phyloP scores from a whole-genome alignment of 2,888 invertebrate species.

The Meghimatium bilineatum region DNA sequence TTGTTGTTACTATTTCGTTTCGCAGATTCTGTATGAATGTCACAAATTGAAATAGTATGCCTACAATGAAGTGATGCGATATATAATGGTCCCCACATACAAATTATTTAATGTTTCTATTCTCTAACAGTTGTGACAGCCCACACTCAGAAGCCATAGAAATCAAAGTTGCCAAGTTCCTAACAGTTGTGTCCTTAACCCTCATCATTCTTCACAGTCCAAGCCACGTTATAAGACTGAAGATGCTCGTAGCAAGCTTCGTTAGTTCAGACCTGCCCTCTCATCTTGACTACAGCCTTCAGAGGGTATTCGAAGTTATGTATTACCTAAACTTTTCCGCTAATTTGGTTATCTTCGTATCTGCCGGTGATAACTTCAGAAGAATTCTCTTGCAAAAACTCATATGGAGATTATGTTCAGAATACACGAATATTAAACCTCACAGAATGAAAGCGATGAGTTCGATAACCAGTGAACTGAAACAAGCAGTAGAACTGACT shows the following conservation, averaged over 20 bases:
- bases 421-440: neutral
- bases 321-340: conserved; percentile 52
- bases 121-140: neutral
- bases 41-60: no score
- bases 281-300: conserved; percentile 38
- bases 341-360: conserved; percentile 48
- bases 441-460: neutral
- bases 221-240: conserved; percentile 58
- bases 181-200: conserved; percentile 59
- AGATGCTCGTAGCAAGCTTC: conserved; percentile 40
- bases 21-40: no score
- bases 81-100: no score
- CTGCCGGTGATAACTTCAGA: conserved; percentile 50
- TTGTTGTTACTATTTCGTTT: neutral
- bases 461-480: neutral
- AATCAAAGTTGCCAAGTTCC: conserved; percentile 53
- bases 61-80: no score
- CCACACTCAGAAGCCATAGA: conserved; percentile 30
- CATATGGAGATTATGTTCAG: neutral
- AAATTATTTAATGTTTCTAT: neutral
- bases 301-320: conserved; percentile 48
- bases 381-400: conserved; percentile 25
- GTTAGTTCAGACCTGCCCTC: neutral
- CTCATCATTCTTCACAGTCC: conserved; percentile 61
- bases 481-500: conserved; percentile 4